These are phyloP conservation scores for Nematostella vectensis DNA, from an alignment of 92 coral and sea anemone species.

Conservation along the genomic window DNA sequence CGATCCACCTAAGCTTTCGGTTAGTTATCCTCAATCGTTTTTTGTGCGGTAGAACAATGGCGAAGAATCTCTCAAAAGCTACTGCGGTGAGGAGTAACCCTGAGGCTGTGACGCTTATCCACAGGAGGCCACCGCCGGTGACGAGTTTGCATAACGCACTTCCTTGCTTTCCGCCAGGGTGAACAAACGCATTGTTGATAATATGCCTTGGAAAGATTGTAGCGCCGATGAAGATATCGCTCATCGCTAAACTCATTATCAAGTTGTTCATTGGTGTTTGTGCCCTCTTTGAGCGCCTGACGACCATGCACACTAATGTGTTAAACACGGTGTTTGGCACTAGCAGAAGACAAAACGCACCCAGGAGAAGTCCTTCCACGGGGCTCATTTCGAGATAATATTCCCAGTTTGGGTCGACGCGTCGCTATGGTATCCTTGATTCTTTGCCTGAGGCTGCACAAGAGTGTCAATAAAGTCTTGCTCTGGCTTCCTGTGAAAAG, in stretches of 20 bases:
- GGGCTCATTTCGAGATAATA: no score
- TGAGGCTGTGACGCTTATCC: constrained; percentile 57
- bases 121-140: constrained; percentile 59
- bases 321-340: constrained; percentile 29
- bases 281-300: constrained; percentile 32
- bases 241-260: constrained; percentile 44
- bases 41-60: constrained; percentile 20
- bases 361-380: no score
- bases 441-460: no score
- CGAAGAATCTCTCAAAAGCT: constrained; percentile 54
- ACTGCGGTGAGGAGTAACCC: constrained; percentile 57
- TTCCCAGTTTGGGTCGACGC: no score
- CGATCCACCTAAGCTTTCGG: constrained; percentile 24
- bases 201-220: constrained; percentile 62
- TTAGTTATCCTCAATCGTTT: constrained; percentile 22
- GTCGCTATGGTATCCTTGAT: no score
- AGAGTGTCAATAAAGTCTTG: no score
- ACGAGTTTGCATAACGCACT: constrained; percentile 51
- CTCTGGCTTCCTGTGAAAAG: no score
- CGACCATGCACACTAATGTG: constrained; percentile 28
- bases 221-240: constrained; percentile 40
- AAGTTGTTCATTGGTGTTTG: constrained; percentile 52
- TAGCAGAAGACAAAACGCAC: constrained; percentile 29
- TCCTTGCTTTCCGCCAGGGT: constrained; percentile 34
- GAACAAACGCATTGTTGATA: constrained; percentile 23